These are phyloP conservation scores for Rhopalosiphum maidis DNA, from an alignment of 1,140 invertebrate genomes.

Conservation along the genomic window DNA sequence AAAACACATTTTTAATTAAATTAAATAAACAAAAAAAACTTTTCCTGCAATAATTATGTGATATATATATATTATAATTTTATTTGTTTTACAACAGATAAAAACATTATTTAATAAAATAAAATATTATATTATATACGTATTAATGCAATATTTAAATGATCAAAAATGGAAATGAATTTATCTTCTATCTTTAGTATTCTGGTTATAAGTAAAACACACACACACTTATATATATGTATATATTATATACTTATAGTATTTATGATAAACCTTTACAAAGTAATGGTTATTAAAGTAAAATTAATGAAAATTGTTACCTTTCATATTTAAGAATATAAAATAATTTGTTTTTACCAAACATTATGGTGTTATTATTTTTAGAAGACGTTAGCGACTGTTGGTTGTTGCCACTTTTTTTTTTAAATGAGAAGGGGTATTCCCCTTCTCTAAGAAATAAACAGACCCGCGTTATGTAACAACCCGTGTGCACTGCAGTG, in stretches of 20 bases:
- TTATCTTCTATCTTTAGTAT: neutral
- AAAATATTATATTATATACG: neutral
- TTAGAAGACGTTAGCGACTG: neutral
- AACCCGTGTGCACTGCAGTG: neutral
- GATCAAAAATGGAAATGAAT: neutral
- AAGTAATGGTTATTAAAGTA: neutral
- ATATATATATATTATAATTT: neutral
- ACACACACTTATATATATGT: no score
- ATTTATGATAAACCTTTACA: neutral
- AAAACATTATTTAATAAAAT: neutral
- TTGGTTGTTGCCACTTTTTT: neutral
- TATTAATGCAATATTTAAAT: neutral
- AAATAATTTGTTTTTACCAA: neutral
- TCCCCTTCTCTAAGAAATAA: neutral
- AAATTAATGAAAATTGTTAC: neutral
- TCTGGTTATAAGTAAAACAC: neutral
- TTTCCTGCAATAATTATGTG: neutral
- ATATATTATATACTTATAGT: no score
- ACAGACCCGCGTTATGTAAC: neutral
- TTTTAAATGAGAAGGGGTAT: neutral
- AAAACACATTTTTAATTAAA: neutral
- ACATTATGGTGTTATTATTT: neutral
- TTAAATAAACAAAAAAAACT: neutral
- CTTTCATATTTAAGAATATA: neutral
- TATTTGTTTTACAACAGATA: neutral